Evolutionary conservation across 2,888 invertebrate species (phyloP).

Genomic region (Yponomeuta plumbellus): DNA sequence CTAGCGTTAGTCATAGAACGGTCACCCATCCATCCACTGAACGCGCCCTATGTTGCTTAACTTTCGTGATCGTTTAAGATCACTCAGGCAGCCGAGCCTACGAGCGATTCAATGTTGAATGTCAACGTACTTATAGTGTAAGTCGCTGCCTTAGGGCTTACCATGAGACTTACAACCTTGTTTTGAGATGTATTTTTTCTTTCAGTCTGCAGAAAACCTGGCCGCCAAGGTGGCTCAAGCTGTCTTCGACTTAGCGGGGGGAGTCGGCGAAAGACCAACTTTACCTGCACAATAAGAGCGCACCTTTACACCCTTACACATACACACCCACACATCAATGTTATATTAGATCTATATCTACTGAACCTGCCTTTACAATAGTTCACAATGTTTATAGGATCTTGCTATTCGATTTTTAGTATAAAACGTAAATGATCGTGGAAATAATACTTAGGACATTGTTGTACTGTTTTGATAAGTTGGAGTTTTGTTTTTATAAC

Average conservation of each 20-base stretch:
- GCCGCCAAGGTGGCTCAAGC: conserved; percentile 85
- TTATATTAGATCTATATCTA: not conserved
- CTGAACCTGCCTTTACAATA: not conserved
- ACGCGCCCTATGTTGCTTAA: too few species aligned
- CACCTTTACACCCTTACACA: not conserved
- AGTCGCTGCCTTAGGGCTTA: too few species aligned
- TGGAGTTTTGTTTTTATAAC: too few species aligned
- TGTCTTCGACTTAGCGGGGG: conserved; percentile 88
- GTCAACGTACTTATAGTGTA: too few species aligned
- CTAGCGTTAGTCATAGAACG: too few species aligned
- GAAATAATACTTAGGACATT: not conserved
- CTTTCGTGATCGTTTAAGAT: too few species aligned
- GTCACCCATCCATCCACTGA: too few species aligned
- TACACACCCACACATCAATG: not conserved
- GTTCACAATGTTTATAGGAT: not conserved
- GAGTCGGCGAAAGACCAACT: conserved; percentile 81
- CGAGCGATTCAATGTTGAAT: too few species aligned
- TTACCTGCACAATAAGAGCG: conserved; percentile 28
- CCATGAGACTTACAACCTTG: too few species aligned
- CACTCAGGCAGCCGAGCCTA: too few species aligned
- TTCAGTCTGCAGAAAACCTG: conserved; percentile 80
- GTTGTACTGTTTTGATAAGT: too few species aligned
- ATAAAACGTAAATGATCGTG: not conserved
- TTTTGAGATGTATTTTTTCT: conserved; percentile 18
- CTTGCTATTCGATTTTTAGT: not conserved